Conservation (phyloP, 2,113 vertebrate species). For the Lutjanus erythropterus region DNA sequence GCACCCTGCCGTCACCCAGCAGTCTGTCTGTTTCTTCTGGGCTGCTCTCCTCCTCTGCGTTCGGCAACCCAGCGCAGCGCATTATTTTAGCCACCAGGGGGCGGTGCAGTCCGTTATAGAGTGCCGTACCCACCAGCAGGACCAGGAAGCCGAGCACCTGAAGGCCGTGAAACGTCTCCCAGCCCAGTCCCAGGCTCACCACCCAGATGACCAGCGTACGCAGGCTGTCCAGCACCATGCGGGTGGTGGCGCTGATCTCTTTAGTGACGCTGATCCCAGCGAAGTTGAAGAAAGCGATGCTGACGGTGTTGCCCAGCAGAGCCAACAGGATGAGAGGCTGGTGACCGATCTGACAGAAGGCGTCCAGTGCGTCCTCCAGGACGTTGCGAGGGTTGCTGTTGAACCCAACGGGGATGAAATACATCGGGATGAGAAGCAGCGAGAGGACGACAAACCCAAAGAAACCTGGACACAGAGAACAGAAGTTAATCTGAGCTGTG, state of each 20-base stretch:
- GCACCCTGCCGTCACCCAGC: constrained; percentile 65
- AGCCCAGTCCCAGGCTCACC: constrained; percentile 90
- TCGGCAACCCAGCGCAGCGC: neutral
- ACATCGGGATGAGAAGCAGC: constrained; percentile 93
- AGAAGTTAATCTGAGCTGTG: neutral
- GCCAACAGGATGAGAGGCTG: constrained; percentile 90
- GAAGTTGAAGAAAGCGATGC: constrained; percentile 98
- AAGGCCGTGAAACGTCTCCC: constrained; percentile 91
- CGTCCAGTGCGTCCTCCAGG: constrained; percentile 91
- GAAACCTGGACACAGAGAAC: constrained; percentile 82
- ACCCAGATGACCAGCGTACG: constrained; percentile 93
- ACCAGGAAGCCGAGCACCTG: constrained; percentile 92
- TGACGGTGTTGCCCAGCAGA: constrained; percentile 91
- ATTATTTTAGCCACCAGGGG: constrained; percentile 84
- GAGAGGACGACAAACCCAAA: constrained; percentile 93
- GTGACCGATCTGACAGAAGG: constrained; percentile 93
- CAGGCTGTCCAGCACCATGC: constrained; percentile 97
- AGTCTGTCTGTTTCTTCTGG: constrained; percentile 84
- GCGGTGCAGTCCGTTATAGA: constrained; percentile 93
- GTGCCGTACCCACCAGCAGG: constrained; percentile 87
- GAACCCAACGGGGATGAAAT: constrained; percentile 90
- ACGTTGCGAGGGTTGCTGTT: constrained; percentile 83
- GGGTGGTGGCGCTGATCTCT: constrained; percentile 96
- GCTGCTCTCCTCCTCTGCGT: constrained; percentile 41
- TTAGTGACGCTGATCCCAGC: constrained; percentile 97